Evolutionary conservation across 2,888 invertebrate genomes (phyloP).

Genomic region (Cynaeus angustus): DNA sequence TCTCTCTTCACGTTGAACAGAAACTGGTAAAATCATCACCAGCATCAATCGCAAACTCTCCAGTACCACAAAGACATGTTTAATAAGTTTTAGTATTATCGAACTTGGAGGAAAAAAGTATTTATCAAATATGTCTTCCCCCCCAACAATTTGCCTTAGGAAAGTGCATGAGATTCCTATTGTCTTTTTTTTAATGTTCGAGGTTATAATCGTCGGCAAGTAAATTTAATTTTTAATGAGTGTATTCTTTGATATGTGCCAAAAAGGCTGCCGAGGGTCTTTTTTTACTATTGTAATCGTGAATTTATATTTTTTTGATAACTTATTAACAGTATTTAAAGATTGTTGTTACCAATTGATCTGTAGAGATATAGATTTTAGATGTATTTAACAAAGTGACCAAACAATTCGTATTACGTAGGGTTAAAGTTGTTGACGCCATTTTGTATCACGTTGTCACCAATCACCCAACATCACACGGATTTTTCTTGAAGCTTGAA

Average conservation of each 20-base stretch:
- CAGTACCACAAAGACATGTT: constrained; percentile 63
- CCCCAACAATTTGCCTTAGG: constrained; percentile 61
- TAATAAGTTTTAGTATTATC: constrained; percentile 56
- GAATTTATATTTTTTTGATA: constrained; percentile 55
- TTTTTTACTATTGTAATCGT: constrained; percentile 35
- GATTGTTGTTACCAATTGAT: constrained; percentile 58
- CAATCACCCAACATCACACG: constrained; percentile 38
- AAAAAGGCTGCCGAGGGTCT: constrained; percentile 44
- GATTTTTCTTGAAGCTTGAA: constrained; percentile 22
- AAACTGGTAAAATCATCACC: constrained; percentile 63
- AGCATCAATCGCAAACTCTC: constrained; percentile 64
- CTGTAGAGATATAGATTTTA: constrained; percentile 58
- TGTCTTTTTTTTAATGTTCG: constrained; percentile 25
- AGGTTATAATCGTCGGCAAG: constrained; percentile 39
- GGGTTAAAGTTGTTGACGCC: constrained; percentile 41
- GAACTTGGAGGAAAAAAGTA: constrained; percentile 24
- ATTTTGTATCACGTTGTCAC: constrained; percentile 42
- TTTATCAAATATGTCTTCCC: constrained; percentile 60
- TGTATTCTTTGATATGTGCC: constrained; percentile 48
- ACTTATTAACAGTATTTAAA: constrained; percentile 59
- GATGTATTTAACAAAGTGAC: constrained; percentile 62
- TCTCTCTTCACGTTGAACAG: constrained; percentile 75
- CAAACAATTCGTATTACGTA: constrained; percentile 53
- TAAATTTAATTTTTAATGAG: constrained; percentile 27
- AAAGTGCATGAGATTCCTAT: constrained; percentile 56